Base-by-base conservation (phyloP, 2,797 vertebrate genomes). In the Hydrocynus forskahlii region DNA sequence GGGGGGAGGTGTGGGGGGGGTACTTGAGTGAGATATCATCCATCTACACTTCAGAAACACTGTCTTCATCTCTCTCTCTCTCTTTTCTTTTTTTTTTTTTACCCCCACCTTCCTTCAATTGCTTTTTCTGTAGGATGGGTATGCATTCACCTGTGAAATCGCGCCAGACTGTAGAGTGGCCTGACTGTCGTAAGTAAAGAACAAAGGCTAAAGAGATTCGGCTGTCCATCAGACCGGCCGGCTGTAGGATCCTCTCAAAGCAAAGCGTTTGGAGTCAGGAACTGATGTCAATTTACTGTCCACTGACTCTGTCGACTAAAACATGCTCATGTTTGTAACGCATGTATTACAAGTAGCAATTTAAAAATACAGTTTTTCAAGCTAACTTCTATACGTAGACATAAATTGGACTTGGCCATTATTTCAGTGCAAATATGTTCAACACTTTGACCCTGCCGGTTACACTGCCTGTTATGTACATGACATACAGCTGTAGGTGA, bases 61-160 rank as follows among this genome's bases (percentile, higher is more conserved):
- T 69, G 62, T 81, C 59, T 81, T 62, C 69, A 77, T 75, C 71
- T 75, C 71, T 73, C 74, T 80, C 68, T 72, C 48, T 71, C 16
- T 21, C 19, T 64, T 80, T n/a, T n/a, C n/a, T n/a, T n/a, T n/a
- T n/a, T n/a, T n/a, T n/a, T n/a, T n/a, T n/a, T n/a, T n/a, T n/a
- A 76, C 60, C 19, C 67, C 63, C 72, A 7, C 68, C 10, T 5
- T 45, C 72, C n/a, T 75, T 55, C 69, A 14, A 73, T 78, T 85
- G 78, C 50, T 67, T 79, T 79, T 82, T 63, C 64, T 78, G 80
- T 57, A 72, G 69, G 50, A 83, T 76, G 74, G 59, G 52, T 40
- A 82, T 78, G 79, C 83, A 81, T 79, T 88, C 86, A 86, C 86
- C 87, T 88, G 85, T 86, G 79, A 89, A 87, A 88, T 79, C 75